Conservation (phyloP, 2,888 invertebrate genomes). For the Nowickia ferox region DNA sequence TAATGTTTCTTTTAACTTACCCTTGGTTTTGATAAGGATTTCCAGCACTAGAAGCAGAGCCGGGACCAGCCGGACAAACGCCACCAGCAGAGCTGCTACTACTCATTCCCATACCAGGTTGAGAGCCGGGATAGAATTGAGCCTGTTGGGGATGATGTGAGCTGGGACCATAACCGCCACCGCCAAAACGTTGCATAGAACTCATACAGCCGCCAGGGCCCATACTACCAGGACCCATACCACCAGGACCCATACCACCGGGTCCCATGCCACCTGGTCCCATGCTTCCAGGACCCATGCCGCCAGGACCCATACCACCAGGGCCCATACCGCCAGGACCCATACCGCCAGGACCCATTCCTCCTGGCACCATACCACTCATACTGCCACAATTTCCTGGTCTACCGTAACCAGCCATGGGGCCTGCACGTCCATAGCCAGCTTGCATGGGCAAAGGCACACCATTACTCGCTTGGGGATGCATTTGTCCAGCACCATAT, state of each 20-base stretch:
- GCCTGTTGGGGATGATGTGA: conserved; percentile 78
- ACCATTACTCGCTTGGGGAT: conserved; percentile 81
- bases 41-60: conserved; percentile 79
- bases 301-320: conserved; percentile 73
- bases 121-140: conserved; percentile 78
- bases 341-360: conserved; percentile 73
- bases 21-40: conserved; percentile 83
- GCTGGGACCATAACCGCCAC: conserved; percentile 75
- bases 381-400: conserved; percentile 81
- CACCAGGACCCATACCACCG: conserved; percentile 74
- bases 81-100: conserved; percentile 86
- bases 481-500: conserved; percentile 79
- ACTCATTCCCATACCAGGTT: conserved; percentile 84
- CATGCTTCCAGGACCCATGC: conserved; percentile 75
- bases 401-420: conserved; percentile 74
- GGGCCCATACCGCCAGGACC: conserved; percentile 74
- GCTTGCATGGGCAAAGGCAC: conserved; percentile 83
- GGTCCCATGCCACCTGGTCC: conserved; percentile 79
- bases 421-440: conserved; percentile 77
- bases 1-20: conserved; percentile 73
- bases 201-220: conserved; percentile 74
- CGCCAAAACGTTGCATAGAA: conserved; percentile 68
- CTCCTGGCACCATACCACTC: conserved; percentile 75
- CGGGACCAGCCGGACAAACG: conserved; percentile 83
- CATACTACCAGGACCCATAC: conserved; percentile 79